Base-by-base conservation (phyloP, 2,113 vertebrate genomes). In the Phocoena sinus region DNA sequence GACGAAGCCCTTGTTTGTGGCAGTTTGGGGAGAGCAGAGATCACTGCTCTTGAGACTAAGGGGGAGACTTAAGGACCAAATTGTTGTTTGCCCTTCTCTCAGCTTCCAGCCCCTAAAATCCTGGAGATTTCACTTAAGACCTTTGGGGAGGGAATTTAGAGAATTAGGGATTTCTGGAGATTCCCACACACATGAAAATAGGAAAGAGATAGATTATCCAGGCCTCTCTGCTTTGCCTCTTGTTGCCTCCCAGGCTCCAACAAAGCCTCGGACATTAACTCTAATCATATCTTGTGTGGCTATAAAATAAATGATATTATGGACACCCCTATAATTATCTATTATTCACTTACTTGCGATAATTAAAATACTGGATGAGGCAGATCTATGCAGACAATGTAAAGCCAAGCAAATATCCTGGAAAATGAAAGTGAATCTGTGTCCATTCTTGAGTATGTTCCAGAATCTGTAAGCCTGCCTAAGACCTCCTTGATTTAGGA, bases 301-400 rank as follows among this genome's bases (percentile, higher is more conserved):
- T 96, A 95, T 97, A 97, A 97, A 97, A 88, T 97, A 84, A 93
- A 93, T 50, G 25, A 97, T 97, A 97, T 95, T 95, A 97, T 96
- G 1, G 21, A 97, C 96, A 97, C 94, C 96, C 93, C 89, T 97
- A 47, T 97, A 97, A 98, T 97, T 97, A 97, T 79, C 96, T 97
- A 94, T 97, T 97, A 97, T 93, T 80, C 33, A 14, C 94, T 95
- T 89, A 95, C 95, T 97, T 88, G 73, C 88, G 92, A 95, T 95
- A 83, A 97, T 90, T 97, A 90, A 86, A 97, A 90, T 92, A 73
- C 84, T 94, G 95, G 63, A 94, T 89, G 83, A 95, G 83, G 70
- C 92, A 96, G 87, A 56, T 93, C 86, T 97, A 80, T 84, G 89
- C 70, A 44, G 81, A 94, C 79, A 94, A 91, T 94, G 60, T 71